phyloP scores from a whole-genome alignment of 2,797 vertebrate species.

The Oceanodroma leucorhoa region DNA sequence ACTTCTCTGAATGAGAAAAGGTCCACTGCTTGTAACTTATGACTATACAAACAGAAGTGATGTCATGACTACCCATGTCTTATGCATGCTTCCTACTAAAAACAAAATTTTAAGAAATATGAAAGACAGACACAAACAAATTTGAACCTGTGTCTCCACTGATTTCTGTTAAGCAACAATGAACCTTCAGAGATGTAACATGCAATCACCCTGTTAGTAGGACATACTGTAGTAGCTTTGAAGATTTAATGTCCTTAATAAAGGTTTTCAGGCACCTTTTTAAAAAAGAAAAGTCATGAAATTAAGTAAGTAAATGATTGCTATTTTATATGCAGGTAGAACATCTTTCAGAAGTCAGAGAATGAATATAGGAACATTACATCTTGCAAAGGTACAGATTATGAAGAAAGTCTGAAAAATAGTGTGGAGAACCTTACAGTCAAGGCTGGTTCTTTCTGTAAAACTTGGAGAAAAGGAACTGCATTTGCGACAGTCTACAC shows the following conservation, averaged over 20 bases:
- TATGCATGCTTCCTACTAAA: background rate
- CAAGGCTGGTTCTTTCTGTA: background rate
- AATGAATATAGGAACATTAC: background rate
- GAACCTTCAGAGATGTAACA: background rate
- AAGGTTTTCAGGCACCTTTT: background rate
- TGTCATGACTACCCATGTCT: background rate
- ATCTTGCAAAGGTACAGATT: background rate
- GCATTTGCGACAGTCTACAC: background rate
- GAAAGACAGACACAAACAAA: background rate
- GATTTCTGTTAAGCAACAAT: background rate
- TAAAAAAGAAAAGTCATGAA: background rate
- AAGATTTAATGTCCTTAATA: background rate
- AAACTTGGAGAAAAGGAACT: background rate
- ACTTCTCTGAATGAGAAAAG: background rate
- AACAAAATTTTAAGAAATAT: background rate
- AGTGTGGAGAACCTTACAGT: background rate
- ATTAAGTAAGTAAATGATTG: background rate
- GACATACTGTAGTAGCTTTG: background rate
- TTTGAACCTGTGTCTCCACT: background rate
- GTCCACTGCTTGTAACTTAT: background rate
- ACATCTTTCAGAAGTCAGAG: background rate
- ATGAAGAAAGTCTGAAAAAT: background rate
- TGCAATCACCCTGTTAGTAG: fast-evolving
- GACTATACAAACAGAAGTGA: background rate
- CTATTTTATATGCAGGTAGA: background rate